phyloP scores from a whole-genome alignment of 2,113 vertebrate species.

The Grus americana region DNA sequence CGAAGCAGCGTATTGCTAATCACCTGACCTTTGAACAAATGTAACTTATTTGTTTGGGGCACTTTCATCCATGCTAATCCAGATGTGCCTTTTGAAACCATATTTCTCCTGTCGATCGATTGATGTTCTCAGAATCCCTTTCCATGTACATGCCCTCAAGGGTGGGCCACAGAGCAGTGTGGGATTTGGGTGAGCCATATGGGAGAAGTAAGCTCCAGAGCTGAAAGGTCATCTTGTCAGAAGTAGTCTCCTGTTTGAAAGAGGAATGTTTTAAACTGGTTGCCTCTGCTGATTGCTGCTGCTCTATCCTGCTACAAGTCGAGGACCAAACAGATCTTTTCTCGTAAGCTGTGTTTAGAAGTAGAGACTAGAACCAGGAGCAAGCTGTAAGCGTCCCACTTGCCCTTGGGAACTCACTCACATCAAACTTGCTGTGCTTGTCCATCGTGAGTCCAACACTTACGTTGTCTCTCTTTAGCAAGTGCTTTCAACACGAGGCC shows the following conservation, averaged over 20 bases:
- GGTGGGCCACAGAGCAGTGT: neutral
- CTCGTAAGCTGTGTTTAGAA: neutral
- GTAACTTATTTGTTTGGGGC: neutral
- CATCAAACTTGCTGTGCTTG: neutral
- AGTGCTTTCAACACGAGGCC: neutral
- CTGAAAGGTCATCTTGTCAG: neutral
- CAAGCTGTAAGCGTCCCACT: neutral
- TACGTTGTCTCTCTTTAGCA: accelerated
- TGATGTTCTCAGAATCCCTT: neutral
- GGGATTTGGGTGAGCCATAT: neutral
- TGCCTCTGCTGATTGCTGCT: neutral
- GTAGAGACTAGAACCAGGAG: neutral
- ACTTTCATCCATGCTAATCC: constrained; percentile 37
- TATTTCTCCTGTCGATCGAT: neutral
- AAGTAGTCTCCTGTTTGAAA: neutral
- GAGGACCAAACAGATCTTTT: neutral
- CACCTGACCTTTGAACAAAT: constrained; percentile 29
- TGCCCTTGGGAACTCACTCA: neutral
- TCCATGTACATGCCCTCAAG: neutral
- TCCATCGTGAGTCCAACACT: neutral
- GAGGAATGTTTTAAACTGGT: neutral
- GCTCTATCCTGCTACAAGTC: neutral
- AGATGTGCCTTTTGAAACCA: constrained; percentile 17
- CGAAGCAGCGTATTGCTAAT: neutral
- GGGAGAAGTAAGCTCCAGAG: neutral